Evolutionary conservation across 1,140 invertebrate species (phyloP), one percentile per base, ranked within the genome.

Genomic region (Heliothis virescens): DNA sequence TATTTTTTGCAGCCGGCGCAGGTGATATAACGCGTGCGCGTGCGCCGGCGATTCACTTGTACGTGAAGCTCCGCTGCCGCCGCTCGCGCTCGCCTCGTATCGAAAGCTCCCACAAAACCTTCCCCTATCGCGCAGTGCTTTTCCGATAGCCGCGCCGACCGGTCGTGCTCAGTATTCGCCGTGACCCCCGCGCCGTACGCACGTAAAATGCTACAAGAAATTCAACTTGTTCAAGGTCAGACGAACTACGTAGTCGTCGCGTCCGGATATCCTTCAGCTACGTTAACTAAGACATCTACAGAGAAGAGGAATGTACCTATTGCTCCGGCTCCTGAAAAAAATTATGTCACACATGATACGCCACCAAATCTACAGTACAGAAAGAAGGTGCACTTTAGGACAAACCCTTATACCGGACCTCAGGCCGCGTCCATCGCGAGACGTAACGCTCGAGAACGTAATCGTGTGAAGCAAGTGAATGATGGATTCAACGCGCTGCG

Each of bases 381-480:
- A 84, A 95, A 97, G 87, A 97, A 97, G 90, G 97, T 97, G 84
- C 97, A 96, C 85, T 97, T 97, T 85, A 94, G 92, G 71, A 95
- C 94, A 2, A 95, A 96, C 85, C 96, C 96, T 0, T 96, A 96
- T 83, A 95, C 95, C 10, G 94, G 95, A 76, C 95, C 96, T 7
- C 97, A 97, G 86, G 96, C 97, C 67, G 98, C 97, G 0, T 98
- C 98, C 0, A 98, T 99, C 5, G 97, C 98, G 0, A 95, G 98
- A 67, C 96, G 99, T 78, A 99, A 99, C 95, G 98, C 99, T 13
- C 95, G 99, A 0, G 99, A 99, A 94, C 95, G 98, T 60, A 99
- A 99, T 94, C 96, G 99, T 57, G 99, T 99, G 0, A 99, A 99
- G 91, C 98, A 99, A 96, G 98, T 99, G 85, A 99, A 99, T 95